Percentiles rank a stretch among this genome's conserved stretches.
Evolutionary conservation across 2,113 vertebrate genomes (phyloP).

Genomic region (Oreotragus oreotragus): DNA sequence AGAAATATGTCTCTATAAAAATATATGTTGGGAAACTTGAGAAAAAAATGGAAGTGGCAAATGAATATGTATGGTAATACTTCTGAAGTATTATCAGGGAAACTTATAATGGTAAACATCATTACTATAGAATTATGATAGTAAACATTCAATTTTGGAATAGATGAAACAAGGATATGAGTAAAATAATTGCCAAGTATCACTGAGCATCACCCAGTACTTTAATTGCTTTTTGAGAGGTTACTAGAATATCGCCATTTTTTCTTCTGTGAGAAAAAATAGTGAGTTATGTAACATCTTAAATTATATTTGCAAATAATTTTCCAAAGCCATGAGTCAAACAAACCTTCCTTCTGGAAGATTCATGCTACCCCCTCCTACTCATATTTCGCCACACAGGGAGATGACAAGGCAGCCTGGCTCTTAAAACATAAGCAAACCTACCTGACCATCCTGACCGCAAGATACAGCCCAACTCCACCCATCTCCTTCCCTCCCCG

Average conservation of each 20-base stretch:
- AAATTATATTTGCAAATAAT: background rate
- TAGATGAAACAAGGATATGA: background rate
- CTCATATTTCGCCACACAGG: background rate
- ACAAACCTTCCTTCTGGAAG: background rate
- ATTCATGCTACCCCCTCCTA: background rate
- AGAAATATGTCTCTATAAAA: background rate
- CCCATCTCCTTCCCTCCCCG: accelerated
- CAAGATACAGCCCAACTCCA: no score
- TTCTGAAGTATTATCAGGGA: background rate
- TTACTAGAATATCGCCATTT: background rate
- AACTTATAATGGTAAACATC: background rate
- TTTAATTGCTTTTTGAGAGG: background rate
- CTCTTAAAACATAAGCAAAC: no score
- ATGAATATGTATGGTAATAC: background rate
- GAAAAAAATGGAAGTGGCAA: background rate
- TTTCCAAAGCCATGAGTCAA: background rate
- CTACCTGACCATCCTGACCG: background rate
- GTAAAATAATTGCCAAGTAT: background rate
- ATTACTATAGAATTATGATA: background rate
- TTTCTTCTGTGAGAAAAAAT: background rate
- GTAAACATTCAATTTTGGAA: background rate
- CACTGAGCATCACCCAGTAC: background rate
- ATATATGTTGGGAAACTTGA: background rate
- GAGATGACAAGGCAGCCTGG: background rate
- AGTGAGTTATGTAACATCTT: background rate